phyloP scores from a whole-genome alignment of 30 jellyfish, hydroid and myxozoan genomes.

The Hydra vulgaris region DNA sequence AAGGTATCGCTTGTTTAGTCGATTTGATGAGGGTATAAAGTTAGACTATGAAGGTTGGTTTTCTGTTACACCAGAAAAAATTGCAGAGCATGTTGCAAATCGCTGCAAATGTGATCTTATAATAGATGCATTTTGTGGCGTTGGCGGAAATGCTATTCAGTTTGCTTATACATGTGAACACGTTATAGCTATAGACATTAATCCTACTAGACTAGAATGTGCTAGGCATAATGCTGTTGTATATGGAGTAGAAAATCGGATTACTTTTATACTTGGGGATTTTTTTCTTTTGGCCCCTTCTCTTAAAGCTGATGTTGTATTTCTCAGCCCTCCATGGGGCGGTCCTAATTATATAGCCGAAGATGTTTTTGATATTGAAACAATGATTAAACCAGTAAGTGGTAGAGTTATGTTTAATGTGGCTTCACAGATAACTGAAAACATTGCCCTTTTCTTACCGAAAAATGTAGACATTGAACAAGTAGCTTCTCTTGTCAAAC shows the following conservation, averaged over 20 bases:
- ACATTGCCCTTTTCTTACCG: constrained; percentile 78
- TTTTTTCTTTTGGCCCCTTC: constrained; percentile 42
- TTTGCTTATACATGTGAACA: constrained; percentile 84
- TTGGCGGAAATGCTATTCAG: constrained; percentile 91
- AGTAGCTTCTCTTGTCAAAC: constrained; percentile 48
- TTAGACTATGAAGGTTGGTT: constrained; percentile 86
- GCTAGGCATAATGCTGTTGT: constrained; percentile 71
- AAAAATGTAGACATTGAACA: constrained; percentile 83
- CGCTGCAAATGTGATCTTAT: constrained; percentile 83
- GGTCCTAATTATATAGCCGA: constrained; percentile 64
- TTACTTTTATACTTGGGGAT: constrained; percentile 79
- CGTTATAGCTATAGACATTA: constrained; percentile 86
- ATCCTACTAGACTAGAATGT: constrained; percentile 54
- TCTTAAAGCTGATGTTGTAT: constrained; percentile 76
- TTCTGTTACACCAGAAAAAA: constrained; percentile 88
- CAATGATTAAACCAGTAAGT: constrained; percentile 59
- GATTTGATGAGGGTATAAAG: constrained; percentile 81
- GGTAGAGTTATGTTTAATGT: constrained; percentile 43
- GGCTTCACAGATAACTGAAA: constrained; percentile 34
- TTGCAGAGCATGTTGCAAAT: constrained; percentile 86
- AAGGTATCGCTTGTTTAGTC: constrained; percentile 70
- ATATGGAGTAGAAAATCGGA: constrained; percentile 87
- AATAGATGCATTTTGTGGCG: constrained; percentile 93
- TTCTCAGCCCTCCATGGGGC: constrained; percentile 98
- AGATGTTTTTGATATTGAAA: constrained; percentile 54